Base-by-base conservation (phyloP, 1,140 invertebrate genomes). In the Ericerus pela region DNA sequence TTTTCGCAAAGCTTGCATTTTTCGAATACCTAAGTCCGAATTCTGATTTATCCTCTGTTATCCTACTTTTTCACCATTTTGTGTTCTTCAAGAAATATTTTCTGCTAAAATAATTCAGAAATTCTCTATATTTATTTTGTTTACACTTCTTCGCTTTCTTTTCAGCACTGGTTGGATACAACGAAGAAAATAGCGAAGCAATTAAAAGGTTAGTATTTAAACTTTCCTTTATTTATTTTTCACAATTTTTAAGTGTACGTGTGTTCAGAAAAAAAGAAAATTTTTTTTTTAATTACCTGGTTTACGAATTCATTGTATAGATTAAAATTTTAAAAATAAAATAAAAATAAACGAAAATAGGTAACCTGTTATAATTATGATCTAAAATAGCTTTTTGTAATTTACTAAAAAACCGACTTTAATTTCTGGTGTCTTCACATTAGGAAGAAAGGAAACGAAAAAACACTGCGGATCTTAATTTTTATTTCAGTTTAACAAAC, bases 81-180 rank as follows among this genome's bases (percentile, higher is more conserved):
- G n/a, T n/a, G n/a, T n/a, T n/a, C n/a, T n/a, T n/a, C n/a, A n/a
- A n/a, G n/a, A n/a, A n/a, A n/a, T n/a, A n/a, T n/a, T n/a, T n/a
- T n/a, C n/a, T n/a, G 22, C 4, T 16, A n/a, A 6, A 16, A n/a
- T 41, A 5, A n/a, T 14, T 16, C 37, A 41, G n/a, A n/a, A 41
- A 5, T 41, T 41, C n/a, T 33, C 8, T 33, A 10, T 47, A 5
- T 14, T 43, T 20, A 2, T 38, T 37, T n/a, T 24, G 10, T n/a
- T 52, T 2, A 26, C 24, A 56, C 22, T 53, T 47, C 29, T 41
- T 22, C 55, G 55, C 5, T 38, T 59, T 60, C 60, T 63, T 63
- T 73, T 56, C 69, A 91, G 87, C 86, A 91, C 71, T 94, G 88
- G 89, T 72, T 93, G 65, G 88, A 94, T 69, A 79, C 84, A 14